Conservation (phyloP, 2,888 invertebrate species). For the Papilio demoleus region DNA sequence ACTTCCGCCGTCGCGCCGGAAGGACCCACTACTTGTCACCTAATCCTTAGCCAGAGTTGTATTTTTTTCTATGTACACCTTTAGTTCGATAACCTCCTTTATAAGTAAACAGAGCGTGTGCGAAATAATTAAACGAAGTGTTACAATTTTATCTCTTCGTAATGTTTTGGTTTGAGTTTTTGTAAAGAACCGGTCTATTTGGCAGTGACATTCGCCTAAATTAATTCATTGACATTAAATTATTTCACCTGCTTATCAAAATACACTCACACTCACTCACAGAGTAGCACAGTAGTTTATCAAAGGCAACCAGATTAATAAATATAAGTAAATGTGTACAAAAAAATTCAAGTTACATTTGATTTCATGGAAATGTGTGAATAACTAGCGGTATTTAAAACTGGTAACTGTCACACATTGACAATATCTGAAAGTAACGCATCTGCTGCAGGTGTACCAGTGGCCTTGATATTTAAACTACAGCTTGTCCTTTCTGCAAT, state of each 20-base stretch:
- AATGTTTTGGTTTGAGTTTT: not conserved
- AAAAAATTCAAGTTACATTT: no score
- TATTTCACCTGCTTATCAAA: not conserved
- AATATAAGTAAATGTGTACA: no score
- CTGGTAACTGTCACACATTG: not conserved
- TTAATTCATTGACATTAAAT: not conserved
- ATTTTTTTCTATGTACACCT: conserved; percentile 11
- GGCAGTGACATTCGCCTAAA: conserved; percentile 4
- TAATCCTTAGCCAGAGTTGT: conserved; percentile 41
- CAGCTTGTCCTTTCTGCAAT: conserved; percentile 8
- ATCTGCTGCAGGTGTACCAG: conserved; percentile 4
- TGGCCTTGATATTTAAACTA: not conserved
- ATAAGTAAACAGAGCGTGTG: conserved; percentile 5
- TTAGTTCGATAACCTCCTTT: conserved; percentile 27
- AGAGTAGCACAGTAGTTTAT: not conserved
- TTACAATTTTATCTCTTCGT: conserved; percentile 9
- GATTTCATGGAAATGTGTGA: no score
- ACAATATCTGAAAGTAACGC: not conserved
- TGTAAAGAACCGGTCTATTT: conserved; percentile 1
- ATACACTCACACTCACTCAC: not conserved
- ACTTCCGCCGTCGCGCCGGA: conserved; percentile 65
- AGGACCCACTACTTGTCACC: conserved; percentile 55
- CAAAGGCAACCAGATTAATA: not conserved
- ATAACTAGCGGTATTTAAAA: no score
- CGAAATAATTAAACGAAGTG: conserved; percentile 12